Evolutionary conservation across 2,113 vertebrate genomes (phyloP), one percentile per base, ranked within the genome.

Genomic region (Sula dactylatra): DNA sequence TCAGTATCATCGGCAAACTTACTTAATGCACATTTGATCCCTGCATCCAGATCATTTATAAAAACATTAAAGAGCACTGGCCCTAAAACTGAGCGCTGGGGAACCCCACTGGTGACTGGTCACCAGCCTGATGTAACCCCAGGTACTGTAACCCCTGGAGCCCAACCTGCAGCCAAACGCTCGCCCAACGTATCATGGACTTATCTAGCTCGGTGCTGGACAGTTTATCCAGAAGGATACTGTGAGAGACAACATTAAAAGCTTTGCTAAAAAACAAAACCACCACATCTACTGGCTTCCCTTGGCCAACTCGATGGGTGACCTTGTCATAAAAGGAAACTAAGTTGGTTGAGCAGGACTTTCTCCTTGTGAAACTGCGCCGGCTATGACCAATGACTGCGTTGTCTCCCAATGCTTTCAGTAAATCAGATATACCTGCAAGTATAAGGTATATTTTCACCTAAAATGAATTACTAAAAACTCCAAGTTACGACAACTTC

Each of bases 81-180:
- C 20, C n/a, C 64, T 56, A 56, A 84, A 64, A 56, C 1, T 21
- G 40, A 55, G 80, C 16, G 18, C 49, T 32, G n/a, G 5, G 64
- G 72, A 64, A 36, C 56, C 5, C 29, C 13, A 22, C 20, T 62
- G 14, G 10, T 70, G 45, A 61, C 54, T 42, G 44, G 17, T 1
- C 2, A 0, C n/a, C 49, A 56, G 42, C 18, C 10, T 56, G n/a
- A 31, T 21, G 58, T 56, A 72, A 40, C 29, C 13, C 42, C 26
- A 50, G 26, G 22, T 54, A 45, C 62, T 45, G 4, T 5, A 82
- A 45, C 22, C 6, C 40, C 25, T 34, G 26, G 45, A 61, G 16
- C 13, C 38, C 2, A 1, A 73, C 7, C 34, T 1, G 0, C 50
- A 84, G 65, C 31, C 65, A 38, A 11, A 5, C 32, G 20, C n/a